Percentiles rank a stretch among this genome's conserved stretches.
These are phyloP conservation scores for Panagrolaimus sp. DNA, from an alignment of 1,140 invertebrate species.

Conservation along the genomic window DNA sequence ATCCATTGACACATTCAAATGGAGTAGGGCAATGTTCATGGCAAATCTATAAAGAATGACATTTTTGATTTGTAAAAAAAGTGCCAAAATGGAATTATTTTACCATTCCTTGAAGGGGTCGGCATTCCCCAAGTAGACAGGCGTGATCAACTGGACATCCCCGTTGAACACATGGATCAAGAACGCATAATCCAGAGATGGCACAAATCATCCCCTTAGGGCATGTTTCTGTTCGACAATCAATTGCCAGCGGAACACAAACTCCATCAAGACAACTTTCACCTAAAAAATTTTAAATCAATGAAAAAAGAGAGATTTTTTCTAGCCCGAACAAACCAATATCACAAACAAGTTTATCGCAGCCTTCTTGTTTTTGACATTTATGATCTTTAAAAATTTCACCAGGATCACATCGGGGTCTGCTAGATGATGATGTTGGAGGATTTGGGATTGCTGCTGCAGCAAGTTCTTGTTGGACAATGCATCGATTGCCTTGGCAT, in stretches of 20 bases:
- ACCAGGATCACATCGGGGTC: constrained; percentile 38
- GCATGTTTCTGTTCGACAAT: constrained; percentile 25
- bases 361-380: constrained; percentile 49
- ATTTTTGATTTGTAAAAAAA: constrained; percentile 16
- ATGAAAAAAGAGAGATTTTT: too few species aligned
- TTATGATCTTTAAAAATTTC: constrained; percentile 30
- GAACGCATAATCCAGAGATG: constrained; percentile 26
- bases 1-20: constrained; percentile 48
- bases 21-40: constrained; percentile 41
- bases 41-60: constrained; percentile 28
- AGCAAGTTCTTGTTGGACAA: constrained; percentile 12
- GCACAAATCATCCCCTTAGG: constrained; percentile 33
- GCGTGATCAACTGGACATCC: constrained; percentile 43
- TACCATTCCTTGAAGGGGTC: constrained; percentile 41
- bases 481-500: constrained; percentile 46
- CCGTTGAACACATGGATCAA: constrained; percentile 30
- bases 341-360: constrained; percentile 46
- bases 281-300: background rate
- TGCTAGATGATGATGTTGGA: background rate
- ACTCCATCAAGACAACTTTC: constrained; percentile 49
- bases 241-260: constrained; percentile 34
- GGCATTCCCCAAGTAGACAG: constrained; percentile 45
- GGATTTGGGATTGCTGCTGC: constrained; percentile 22
- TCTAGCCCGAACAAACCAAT: constrained; percentile 15
- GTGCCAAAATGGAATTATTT: too few species aligned